Evolutionary conservation across 2,797 vertebrate genomes (phyloP).

Genomic region (Lycodopsis pacificus): DNA sequence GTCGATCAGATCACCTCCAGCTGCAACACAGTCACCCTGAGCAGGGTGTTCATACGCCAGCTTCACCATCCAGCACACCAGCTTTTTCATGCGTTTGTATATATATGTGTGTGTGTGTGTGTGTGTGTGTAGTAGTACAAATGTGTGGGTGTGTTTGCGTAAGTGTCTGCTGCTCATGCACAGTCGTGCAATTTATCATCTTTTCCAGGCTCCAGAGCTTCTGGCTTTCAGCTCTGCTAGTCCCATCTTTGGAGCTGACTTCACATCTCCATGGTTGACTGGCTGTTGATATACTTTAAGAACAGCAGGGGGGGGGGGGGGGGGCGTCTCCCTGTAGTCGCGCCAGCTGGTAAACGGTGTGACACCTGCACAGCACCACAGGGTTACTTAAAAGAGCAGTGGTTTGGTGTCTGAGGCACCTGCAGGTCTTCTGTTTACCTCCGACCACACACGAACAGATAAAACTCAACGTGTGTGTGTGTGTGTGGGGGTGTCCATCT

Average conservation of each 20-base stretch:
- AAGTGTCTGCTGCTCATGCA: conserved; percentile 41
- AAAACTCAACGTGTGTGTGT: background rate
- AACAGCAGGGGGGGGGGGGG: conserved; percentile 18
- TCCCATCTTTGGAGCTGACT: conserved; percentile 52
- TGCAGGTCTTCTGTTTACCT: conserved; percentile 37
- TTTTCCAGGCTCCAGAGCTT: conserved; percentile 25
- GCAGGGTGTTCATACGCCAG: conserved; percentile 29
- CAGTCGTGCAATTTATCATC: conserved; percentile 42
- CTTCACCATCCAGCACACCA: conserved; percentile 17
- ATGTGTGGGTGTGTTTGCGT: conserved; percentile 11
- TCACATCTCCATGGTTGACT: conserved; percentile 53
- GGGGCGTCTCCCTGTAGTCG: conserved; percentile 6
- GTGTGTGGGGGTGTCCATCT: background rate
- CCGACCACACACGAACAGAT: conserved; percentile 29
- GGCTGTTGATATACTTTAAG: conserved; percentile 42
- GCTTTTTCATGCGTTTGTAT: background rate
- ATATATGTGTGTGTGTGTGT: background rate
- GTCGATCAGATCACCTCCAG: conserved; percentile 50
- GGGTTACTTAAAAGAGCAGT: conserved; percentile 48
- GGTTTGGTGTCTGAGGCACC: conserved; percentile 35
- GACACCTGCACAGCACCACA: conserved; percentile 50
- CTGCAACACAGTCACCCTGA: conserved; percentile 18
- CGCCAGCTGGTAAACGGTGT: conserved; percentile 53
- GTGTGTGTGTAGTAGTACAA: background rate
- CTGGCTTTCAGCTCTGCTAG: conserved; percentile 45